Evolutionary conservation across 2,888 invertebrate genomes (phyloP), one percentile per base, ranked within the genome.

Genomic region (Stenurella melanura): DNA sequence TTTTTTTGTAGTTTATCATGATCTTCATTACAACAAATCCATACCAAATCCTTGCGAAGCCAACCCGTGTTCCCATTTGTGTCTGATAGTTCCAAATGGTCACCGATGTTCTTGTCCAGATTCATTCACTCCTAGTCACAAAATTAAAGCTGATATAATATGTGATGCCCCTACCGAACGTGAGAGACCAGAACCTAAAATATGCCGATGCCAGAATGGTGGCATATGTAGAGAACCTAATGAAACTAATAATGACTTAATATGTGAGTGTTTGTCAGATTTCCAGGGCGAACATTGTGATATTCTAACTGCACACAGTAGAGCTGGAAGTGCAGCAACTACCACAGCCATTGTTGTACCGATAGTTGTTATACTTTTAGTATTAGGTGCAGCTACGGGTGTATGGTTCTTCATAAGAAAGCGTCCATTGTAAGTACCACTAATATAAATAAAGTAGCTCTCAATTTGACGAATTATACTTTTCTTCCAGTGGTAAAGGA

Each of bases 51-150:
- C 93, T 30, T 96, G 97, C 89, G 90, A 90, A 34, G 92, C 92
- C 76, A 92, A 93, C 69, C 92, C 93, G 19, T 99, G 99, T 90
- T 95, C 97, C 68, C 99, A 99, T 91, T 91, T 99, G 80, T 99
- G 99, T 89, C 93, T 99, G 61, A 91, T 96, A 12, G 95, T 97
- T 79, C 98, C 98, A 0, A 94, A 93, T 60, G 97, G 97, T 0
- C 93, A 95, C 83, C 93, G 95, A 76, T 99, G 99, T 89, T 93
- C 95, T 12, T 99, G 99, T 89, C 98, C 99, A 82, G 98, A 95
- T 90, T 87, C 91, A 18, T 88, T 90, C 58, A 92, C 93, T 84
- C 81, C 85, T 12, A 80, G 84, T 11, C 87, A 88, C 38, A 85
- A 88, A 75, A 84, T 85, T 63, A 92, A 93, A 80, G 92, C 92